Percentiles rank a stretch among this genome's conserved stretches.
These are phyloP conservation scores for Melanargia galathea DNA, from an alignment of 2,888 invertebrate species.

Conservation along the genomic window DNA sequence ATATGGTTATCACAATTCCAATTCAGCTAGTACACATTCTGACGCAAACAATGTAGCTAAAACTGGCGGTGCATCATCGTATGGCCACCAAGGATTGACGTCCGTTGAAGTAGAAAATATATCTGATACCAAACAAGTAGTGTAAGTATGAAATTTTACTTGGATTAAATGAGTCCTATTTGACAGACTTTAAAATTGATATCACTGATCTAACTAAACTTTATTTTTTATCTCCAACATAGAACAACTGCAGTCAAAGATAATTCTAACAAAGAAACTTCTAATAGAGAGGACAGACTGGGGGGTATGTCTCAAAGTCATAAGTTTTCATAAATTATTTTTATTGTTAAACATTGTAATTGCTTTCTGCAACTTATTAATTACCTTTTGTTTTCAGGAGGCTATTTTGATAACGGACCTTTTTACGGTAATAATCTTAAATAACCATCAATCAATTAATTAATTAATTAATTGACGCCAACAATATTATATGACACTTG, in stretches of 20 bases:
- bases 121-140: neutral
- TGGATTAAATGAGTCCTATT: neutral
- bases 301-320: slow-evolving; percentile 1
- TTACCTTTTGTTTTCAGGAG: neutral
- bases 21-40: neutral
- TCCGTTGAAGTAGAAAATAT: neutral
- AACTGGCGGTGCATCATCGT: slow-evolving; percentile 17
- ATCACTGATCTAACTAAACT: neutral
- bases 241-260: neutral
- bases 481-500: neutral
- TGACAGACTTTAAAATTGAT: no score
- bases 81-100: slow-evolving; percentile 20
- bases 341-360: neutral
- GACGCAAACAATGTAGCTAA: slow-evolving; percentile 32
- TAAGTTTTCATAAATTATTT: neutral
- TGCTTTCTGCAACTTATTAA: no score
- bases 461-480: neutral
- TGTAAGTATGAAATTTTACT: neutral
- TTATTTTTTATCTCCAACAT: neutral
- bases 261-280: neutral
- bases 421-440: neutral
- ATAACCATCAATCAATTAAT: neutral
- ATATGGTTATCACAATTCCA: neutral
- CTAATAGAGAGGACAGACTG: neutral
- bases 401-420: neutral